Evolutionary conservation across 2,797 vertebrate species (phyloP), one percentile per base, ranked within the genome.

Genomic region (Stomatorhinus walkeri): DNA sequence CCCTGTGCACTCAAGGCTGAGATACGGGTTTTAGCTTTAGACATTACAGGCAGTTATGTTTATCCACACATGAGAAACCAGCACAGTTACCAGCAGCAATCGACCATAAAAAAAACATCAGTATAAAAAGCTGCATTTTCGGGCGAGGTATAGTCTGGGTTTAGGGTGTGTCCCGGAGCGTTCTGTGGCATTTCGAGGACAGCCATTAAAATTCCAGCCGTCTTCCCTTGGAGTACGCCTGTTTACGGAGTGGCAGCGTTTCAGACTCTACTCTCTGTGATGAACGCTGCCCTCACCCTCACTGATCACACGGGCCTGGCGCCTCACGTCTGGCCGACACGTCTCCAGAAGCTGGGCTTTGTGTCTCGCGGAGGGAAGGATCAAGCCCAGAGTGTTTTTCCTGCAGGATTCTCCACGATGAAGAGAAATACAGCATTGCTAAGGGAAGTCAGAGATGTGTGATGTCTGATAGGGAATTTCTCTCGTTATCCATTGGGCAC

Each of bases 171-270:
- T 90, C 86, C 90, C 89, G 9, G 22, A 52, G 46, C n/a, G 40
- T 90, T 87, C 88, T 89, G 79, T 89, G 91, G 91, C 85, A 76
- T 90, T 92, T 87, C 89, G 90, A 84, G 4, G 88, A 90, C 61
- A 86, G 85, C 88, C 83, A 90, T 91, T 90, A 86, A 91, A 90
- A 91, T 91, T 90, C 89, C 88, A 85, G n/a, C 22, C 72, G 61
- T 90, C 68, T 72, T 91, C 89, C 46, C 88, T 81, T 89, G 88
- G 91, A 92, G 76, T 24, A 56, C 46, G 86, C 46, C 89, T 85
- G 86, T 81, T 91, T 85, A 52, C 88, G 87, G 88, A 88, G 88
- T 89, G 84, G 86, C 87, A 88, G 90, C 89, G 46, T 90, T 89
- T 89, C 81, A 49, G 89, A 54, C 90, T 90, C 88, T 87, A 10